Base-by-base conservation (phyloP, 1,140 invertebrate genomes). In the Chlorops oryzae region DNA sequence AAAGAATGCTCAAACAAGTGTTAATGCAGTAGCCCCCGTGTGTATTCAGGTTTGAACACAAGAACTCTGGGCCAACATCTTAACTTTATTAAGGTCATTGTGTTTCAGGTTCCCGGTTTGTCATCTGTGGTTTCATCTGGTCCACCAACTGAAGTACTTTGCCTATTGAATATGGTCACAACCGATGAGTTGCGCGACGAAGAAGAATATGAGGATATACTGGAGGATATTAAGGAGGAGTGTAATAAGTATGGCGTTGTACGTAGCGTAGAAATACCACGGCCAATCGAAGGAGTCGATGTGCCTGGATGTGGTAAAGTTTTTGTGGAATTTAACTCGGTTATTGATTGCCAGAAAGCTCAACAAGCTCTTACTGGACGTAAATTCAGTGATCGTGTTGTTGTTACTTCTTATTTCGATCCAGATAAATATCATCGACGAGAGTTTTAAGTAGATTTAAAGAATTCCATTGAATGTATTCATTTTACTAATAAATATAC, bases 241-340 rank as follows among this genome's bases (percentile, higher is more conserved):
- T 99, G 96, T 75, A 89, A 90, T 59, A 98, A 98, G 72, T 98
- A 98, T 75, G 96, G 96, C 15, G 86, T 89, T 51, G 96, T 91
- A 18, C 78, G 90, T 40, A 96, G 92, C 66, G 81, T 99, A 58
- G 96, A 99, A 80, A 98, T 99, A 65, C 96, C 96, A 7, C 78
- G 96, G 60, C 95, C 96, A 5, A 94, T 98, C 59, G 91, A 95
- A 73, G 94, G 80, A 18, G 92, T 98, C 1, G 95, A 99, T 72
- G 95, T 98, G 15, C 93, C 95, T 43, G 96, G 96, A 45, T 93
- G 95, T 79, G 96, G 96, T 69, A 99, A 99, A 80, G 93, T 99
- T 20, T 99, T 97, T 77, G 92, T 99, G 13, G 96, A 99, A 77
- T 99, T 99, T 73, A 92, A 90, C 75, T 92, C 91, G 47, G 85